These are phyloP conservation scores for Temnothorax unifasciatus DNA, from an alignment of 2,888 invertebrate genomes.

Conservation along the genomic window DNA sequence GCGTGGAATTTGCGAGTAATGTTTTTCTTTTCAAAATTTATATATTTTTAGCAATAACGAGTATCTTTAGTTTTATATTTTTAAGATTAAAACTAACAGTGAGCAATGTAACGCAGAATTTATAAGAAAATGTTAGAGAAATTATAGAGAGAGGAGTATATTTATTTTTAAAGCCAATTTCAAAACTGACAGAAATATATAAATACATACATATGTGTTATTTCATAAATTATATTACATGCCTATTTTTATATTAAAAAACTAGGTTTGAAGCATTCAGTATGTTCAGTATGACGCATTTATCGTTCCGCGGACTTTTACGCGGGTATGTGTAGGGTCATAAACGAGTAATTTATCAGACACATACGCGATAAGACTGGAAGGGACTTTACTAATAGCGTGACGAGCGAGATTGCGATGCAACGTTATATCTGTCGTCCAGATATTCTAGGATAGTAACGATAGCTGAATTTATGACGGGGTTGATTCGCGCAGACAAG, in stretches of 20 bases:
- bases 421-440: neutral
- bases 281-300: neutral
- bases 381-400: constrained; percentile 36
- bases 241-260: neutral
- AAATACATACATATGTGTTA: neutral
- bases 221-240: neutral
- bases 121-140: neutral
- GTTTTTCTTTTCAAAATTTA: neutral
- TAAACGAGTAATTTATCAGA: constrained; percentile 16
- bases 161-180: neutral
- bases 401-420: constrained; percentile 20
- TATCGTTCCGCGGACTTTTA: neutral
- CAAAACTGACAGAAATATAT: neutral
- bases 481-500: neutral
- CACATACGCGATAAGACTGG: constrained; percentile 12
- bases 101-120: neutral
- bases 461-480: constrained; percentile 8
- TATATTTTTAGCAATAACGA: neutral
- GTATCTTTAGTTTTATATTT: neutral
- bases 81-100: neutral
- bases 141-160: neutral
- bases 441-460: constrained; percentile 24
- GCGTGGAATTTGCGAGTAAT: neutral
- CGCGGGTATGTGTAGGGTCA: neutral
- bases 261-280: neutral